Evolutionary conservation across 2,797 vertebrate species (phyloP).

Genomic region (Sebastes wilsoni): DNA sequence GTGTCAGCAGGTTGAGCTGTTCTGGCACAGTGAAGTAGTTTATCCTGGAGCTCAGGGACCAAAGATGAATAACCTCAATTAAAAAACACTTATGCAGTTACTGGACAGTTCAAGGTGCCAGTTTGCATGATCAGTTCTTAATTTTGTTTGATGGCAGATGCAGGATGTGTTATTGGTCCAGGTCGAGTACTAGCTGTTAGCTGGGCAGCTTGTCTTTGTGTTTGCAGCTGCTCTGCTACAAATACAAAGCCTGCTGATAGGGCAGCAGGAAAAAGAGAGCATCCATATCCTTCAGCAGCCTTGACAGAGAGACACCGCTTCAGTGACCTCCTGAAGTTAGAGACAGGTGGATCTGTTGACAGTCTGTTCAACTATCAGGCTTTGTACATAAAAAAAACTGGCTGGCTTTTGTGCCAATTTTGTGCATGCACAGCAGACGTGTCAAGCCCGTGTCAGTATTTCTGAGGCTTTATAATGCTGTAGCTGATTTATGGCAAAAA

Average conservation of each 20-base stretch:
- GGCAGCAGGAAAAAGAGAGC: background rate
- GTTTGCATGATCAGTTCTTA: background rate
- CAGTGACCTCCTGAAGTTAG: background rate
- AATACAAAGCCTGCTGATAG: conserved; percentile 27
- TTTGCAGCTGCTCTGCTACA: conserved; percentile 32
- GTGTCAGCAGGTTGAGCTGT: background rate
- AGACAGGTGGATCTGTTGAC: conserved; percentile 20
- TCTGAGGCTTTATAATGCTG: too few species aligned
- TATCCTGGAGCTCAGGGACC: background rate
- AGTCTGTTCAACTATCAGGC: background rate
- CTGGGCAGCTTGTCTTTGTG: background rate
- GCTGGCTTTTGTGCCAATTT: background rate
- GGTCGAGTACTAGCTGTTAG: background rate
- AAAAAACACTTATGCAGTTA: background rate
- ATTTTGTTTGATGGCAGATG: background rate
- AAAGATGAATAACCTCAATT: background rate
- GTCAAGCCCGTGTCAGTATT: background rate
- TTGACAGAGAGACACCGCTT: conserved; percentile 30
- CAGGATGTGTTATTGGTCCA: background rate
- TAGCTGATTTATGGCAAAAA: too few species aligned
- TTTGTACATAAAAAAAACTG: background rate
- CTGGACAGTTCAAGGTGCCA: background rate
- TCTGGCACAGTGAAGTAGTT: background rate
- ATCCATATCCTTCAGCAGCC: conserved; percentile 27
- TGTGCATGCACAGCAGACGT: background rate